Evolutionary conservation across 2,797 vertebrate genomes (phyloP), one percentile per base, ranked within the genome.

Genomic region (Synaphobranchus kaupii): DNA sequence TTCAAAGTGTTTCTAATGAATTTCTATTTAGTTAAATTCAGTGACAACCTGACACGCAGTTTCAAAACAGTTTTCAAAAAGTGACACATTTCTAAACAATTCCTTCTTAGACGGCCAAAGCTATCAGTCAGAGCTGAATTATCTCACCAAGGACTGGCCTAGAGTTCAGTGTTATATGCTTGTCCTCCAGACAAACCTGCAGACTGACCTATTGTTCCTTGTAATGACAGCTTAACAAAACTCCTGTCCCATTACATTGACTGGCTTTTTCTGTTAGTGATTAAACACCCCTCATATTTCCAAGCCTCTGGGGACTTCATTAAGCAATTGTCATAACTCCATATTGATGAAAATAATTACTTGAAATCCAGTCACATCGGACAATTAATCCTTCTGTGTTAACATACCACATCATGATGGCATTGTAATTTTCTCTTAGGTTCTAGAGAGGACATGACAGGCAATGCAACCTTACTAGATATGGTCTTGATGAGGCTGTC

Each of bases 1-100:
- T 63, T 63, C 60, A 63, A 5, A 7, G 22, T n/a, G 25, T 63
- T 63, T 63, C 9, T 25, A 63, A 63, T 63, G 25, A 63, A 63
- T 25, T n/a, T 63, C 20, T 56, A 8, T 63, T 63, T 25, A 25
- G 60, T 63, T 63, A 63, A 63, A 63, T 63, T 63, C 20, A 63
- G 25, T 63, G 60, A n/a, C 25, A 25, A 66, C 60, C 56, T 66
- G 25, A 25, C 25, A 58, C 17, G 9, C n/a, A 13, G 8, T 66
- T 58, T 58, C 56, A 58, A 58, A 58, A 66, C 60, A 25, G 60
- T 66, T 66, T 66, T 66, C 60, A 66, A 66, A 66, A 66, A 66
- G 22, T 66, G 60, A 66, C 60, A 66, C 13, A 13, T 66, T 66
- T 66, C 60, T 66, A 8, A 66, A 66, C 25, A 66, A 66, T 66